These are phyloP conservation scores for Cantharis rustica DNA, from an alignment of 2,888 invertebrate species.

Conservation along the genomic window DNA sequence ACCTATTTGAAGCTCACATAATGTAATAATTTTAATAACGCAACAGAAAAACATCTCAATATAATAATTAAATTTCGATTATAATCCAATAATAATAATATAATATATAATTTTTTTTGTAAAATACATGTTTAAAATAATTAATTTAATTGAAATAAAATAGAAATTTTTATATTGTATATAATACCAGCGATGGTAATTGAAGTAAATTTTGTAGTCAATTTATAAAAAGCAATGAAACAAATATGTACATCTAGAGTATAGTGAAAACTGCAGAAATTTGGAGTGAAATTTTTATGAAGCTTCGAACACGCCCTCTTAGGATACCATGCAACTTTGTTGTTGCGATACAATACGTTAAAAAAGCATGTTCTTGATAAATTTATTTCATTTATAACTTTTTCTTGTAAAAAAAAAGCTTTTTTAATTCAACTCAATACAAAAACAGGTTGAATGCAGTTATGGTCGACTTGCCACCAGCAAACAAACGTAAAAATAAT, in stretches of 20 bases:
- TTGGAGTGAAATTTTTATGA: neutral
- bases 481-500: neutral
- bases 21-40: neutral
- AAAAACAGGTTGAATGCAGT: neutral
- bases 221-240: neutral
- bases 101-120: too few relatives aligned
- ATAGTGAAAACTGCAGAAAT: neutral
- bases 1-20: neutral
- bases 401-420: neutral
- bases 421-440: neutral
- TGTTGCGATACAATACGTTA: neutral
- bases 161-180: too few relatives aligned
- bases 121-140: too few relatives aligned
- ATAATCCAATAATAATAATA: too few relatives aligned
- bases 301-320: neutral
- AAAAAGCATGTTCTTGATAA: neutral
- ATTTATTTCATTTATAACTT: neutral
- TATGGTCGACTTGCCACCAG: neutral
- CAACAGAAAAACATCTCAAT: neutral
- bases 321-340: neutral
- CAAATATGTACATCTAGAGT: neutral
- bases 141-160: too few relatives aligned
- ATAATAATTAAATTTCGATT: too few relatives aligned
- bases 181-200: too few relatives aligned
- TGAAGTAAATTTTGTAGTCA: too few relatives aligned